Evolutionary conservation across 2,888 invertebrate genomes (phyloP), one percentile per base, ranked within the genome.

Genomic region (Trachelus iudaicus): DNA sequence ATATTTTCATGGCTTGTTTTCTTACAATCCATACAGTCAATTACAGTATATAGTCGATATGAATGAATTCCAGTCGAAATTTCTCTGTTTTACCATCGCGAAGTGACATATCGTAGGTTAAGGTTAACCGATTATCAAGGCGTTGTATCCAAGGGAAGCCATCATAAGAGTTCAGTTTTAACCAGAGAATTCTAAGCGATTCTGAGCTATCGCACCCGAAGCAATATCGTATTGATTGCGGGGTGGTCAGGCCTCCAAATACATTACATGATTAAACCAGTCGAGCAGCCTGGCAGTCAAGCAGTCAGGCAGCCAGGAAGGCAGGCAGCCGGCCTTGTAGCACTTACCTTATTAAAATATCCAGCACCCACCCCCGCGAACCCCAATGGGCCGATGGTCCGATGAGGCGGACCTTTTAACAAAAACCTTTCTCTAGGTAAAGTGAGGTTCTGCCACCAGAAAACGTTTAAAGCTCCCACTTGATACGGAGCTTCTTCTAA

Each of bases 321-420:
- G 79, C 79, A 86, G 85, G 86, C 86, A 79, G 79, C 78, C 84
- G 88, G 89, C 87, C 90, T 89, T 90, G 88, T 88, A 90, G 91
- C 91, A 91, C 91, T 91, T 91, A 91, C 90, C 90, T 90, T 91
- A 91, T 91, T 91, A 91, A 91, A 91, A 91, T 91, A 91, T 91
- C 89, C 87, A 83, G 85, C 87, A 79, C 81, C 82, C 83, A 85
- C 85, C 85, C 85, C 83, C 83, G 79, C 76, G 84, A 85, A 81
- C 85, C 79, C 71, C 71, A 33, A 33, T 71, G 31, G 30, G 33
- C 71, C 23, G 40, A 40, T 40, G 40, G 40, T 40, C 23, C 40
- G 40, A 56, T 56, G 40, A 23, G 40, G 74, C 23, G 74, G 74
- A 30, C 71, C 71, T 34, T 73, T 35, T 73, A 73, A 73, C 74